A percentile compares a stretch with the other conserved stretches of the same genome.
Conservation (phyloP, 2,797 vertebrate genomes). For the Sebastes trivittatus region DNA sequence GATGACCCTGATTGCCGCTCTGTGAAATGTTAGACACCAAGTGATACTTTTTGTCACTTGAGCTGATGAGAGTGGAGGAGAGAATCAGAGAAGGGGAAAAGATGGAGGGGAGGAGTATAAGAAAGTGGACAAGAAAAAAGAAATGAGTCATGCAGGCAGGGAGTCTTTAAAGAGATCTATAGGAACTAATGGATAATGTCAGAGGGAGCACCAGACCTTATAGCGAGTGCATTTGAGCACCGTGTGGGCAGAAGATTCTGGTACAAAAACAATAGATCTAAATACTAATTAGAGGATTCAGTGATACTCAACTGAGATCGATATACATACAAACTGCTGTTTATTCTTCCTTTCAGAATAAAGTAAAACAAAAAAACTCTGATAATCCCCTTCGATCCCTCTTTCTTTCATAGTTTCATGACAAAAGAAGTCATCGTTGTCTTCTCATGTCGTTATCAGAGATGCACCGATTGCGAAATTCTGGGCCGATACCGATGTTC, state of each 20-base stretch:
- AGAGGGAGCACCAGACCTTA: constrained; percentile 5
- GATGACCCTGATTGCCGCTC: constrained; percentile 35
- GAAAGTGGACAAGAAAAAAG: constrained; percentile 8
- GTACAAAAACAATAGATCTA: neutral
- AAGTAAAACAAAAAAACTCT: neutral
- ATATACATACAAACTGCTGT: neutral
- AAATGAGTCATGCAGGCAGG: neutral
- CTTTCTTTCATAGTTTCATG: neutral
- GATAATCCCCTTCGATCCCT: neutral
- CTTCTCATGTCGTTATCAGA: too few relatives aligned
- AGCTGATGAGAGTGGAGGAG: constrained; percentile 36
- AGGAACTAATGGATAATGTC: constrained; percentile 41
- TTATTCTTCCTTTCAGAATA: neutral
- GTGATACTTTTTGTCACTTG: constrained; percentile 44
- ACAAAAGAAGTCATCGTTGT: neutral
- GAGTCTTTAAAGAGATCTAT: constrained; percentile 30
- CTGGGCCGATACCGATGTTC: too few relatives aligned
- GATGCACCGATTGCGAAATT: too few relatives aligned
- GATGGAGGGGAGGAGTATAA: neutral
- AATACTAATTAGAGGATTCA: constrained; percentile 3
- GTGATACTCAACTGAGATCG: neutral
- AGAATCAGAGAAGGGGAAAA: neutral
- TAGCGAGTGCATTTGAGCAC: neutral
- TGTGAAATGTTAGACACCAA: constrained; percentile 41
- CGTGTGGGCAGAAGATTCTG: neutral